These are phyloP conservation scores for Coturnix japonica DNA, from an alignment of 2,113 vertebrate species.

Conservation along the genomic window DNA sequence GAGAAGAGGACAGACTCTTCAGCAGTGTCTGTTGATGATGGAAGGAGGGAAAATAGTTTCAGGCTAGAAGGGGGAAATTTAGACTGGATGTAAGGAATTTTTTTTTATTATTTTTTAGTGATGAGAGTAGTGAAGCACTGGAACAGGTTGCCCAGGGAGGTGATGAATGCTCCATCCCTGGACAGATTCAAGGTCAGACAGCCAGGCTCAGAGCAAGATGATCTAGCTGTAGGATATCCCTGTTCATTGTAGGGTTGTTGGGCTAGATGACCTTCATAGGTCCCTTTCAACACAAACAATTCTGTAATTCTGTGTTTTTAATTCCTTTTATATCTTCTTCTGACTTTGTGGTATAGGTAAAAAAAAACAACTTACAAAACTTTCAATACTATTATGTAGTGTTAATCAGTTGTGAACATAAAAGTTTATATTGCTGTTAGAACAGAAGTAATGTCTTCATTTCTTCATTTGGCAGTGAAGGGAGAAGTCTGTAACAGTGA, in stretches of 20 bases:
- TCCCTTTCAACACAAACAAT: not conserved
- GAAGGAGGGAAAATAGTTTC: not conserved
- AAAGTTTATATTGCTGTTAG: not conserved
- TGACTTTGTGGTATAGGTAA: not conserved
- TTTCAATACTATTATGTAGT: not conserved
- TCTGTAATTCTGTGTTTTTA: not conserved
- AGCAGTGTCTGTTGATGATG: not conserved
- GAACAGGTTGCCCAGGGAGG: not conserved
- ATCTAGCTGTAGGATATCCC: not conserved
- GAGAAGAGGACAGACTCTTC: not conserved
- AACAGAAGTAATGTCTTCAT: not conserved
- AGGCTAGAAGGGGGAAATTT: not conserved
- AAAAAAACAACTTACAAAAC: not conserved
- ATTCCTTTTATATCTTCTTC: not conserved
- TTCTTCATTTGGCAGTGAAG: not conserved
- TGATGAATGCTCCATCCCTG: not conserved
- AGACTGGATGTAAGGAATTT: not conserved
- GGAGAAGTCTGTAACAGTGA: not conserved
- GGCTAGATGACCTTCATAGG: not conserved
- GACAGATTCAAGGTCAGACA: not conserved
- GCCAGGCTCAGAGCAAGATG: not conserved
- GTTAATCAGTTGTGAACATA: not conserved
- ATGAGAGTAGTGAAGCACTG: not conserved
- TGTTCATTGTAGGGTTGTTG: too few relatives aligned
- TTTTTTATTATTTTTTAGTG: too few relatives aligned